These are phyloP conservation scores for Polydesmus complanatus DNA, from an alignment of 2,888 invertebrate species.

Conservation along the genomic window DNA sequence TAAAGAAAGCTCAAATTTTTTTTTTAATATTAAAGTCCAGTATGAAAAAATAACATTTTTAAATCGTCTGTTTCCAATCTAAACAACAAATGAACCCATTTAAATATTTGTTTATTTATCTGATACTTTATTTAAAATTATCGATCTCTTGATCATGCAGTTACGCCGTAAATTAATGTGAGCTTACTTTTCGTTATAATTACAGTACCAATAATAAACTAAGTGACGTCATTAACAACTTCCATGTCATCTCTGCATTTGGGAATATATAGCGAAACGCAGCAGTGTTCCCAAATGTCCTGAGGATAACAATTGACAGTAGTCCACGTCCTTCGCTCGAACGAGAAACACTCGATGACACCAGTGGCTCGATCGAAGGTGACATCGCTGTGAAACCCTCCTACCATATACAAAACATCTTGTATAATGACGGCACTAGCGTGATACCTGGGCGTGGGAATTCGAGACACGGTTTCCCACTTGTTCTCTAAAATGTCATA, in stretches of 20 bases:
- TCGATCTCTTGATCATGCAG: too few relatives aligned
- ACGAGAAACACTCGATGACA: slow-evolving; percentile 50
- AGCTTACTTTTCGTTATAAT: too few relatives aligned
- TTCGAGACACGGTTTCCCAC: slow-evolving; percentile 46
- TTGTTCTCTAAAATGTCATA: slow-evolving; percentile 44
- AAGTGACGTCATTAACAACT: slow-evolving; percentile 25
- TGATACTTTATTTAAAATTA: too few relatives aligned
- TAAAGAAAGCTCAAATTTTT: too few relatives aligned
- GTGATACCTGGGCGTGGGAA: slow-evolving; percentile 53
- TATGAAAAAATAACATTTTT: too few relatives aligned
- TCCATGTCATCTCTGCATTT: slow-evolving; percentile 41
- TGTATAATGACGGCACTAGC: slow-evolving; percentile 49
- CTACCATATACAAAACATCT: slow-evolving; percentile 50
- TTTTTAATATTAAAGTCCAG: too few relatives aligned
- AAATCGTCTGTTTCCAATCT: too few relatives aligned
- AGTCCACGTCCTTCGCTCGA: slow-evolving; percentile 46
- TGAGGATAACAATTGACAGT: slow-evolving; percentile 48
- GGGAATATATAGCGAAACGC: slow-evolving; percentile 51
- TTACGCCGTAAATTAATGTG: too few relatives aligned
- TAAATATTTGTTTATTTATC: too few relatives aligned
- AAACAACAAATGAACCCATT: too few relatives aligned
- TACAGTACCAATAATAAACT: too few relatives aligned
- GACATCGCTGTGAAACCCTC: slow-evolving; percentile 52
- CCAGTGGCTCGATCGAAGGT: slow-evolving; percentile 51
- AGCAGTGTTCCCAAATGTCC: slow-evolving; percentile 56